These are phyloP conservation scores for Drosophila kepulauana DNA, from an alignment of 1,140 invertebrate genomes.

Conservation along the genomic window DNA sequence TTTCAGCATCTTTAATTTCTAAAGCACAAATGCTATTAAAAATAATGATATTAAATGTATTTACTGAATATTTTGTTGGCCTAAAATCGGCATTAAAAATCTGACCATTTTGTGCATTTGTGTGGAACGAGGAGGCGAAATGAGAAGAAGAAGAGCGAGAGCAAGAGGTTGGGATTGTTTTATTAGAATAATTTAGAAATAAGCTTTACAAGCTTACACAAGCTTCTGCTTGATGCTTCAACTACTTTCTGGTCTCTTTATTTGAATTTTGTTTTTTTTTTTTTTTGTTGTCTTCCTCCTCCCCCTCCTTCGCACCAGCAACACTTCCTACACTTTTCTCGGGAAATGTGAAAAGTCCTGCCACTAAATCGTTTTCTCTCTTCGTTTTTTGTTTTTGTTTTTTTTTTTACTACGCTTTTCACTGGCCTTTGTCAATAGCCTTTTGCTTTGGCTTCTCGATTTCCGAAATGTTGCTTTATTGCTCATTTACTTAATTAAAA, in stretches of 20 bases:
- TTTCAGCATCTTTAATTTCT: not conserved
- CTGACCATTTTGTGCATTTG: conserved; percentile 7
- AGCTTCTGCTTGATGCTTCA: not conserved
- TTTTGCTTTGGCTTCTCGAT: conserved; percentile 24
- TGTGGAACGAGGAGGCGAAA: not conserved
- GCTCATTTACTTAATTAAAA: conserved; percentile 42
- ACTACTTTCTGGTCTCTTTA: conserved; percentile 4
- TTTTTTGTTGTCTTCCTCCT: not conserved
- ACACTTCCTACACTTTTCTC: not conserved
- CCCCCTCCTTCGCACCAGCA: not conserved
- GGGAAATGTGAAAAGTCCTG: conserved; percentile 3
- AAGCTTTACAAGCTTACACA: not conserved
- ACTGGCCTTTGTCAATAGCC: conserved; percentile 26
- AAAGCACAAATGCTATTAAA: not conserved
- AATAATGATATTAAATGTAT: not conserved
- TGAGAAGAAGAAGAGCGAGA: not conserved
- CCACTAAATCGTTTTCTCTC: conserved; percentile 7
- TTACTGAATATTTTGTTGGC: not conserved
- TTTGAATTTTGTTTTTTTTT: conserved; percentile 5
- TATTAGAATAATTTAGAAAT: conserved; percentile 16
- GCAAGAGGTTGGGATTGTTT: not conserved
- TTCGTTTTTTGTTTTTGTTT: too few species aligned
- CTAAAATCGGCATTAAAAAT: not conserved
- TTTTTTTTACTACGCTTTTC: not conserved
- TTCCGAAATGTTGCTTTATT: conserved; percentile 36